Percentiles rank a stretch among this genome's conserved stretches.
Evolutionary conservation across 2,797 vertebrate species (phyloP).

Genomic region (Silurus aristotelis): DNA sequence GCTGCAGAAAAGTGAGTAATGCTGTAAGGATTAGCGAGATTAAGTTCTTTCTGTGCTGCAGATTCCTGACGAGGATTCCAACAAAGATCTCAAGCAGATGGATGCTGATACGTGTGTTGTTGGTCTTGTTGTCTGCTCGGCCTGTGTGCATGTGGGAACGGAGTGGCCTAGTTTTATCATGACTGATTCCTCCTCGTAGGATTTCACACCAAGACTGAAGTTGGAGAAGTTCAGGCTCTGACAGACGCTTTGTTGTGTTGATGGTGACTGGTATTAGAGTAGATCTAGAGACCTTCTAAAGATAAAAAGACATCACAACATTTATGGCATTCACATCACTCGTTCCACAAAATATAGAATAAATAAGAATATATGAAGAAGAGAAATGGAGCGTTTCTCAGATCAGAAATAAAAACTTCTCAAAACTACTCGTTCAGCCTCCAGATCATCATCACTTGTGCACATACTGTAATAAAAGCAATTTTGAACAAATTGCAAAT

Average conservation of each 20-base stretch:
- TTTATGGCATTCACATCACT: neutral
- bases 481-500: too few relatives aligned
- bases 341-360: too few relatives aligned
- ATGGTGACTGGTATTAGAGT: neutral
- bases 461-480: too few relatives aligned
- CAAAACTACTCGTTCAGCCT: too few relatives aligned
- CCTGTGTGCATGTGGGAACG: conserved; percentile 19
- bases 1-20: neutral
- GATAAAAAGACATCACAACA: too few relatives aligned
- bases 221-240: neutral
- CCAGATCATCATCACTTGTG: too few relatives aligned
- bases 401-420: too few relatives aligned
- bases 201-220: neutral
- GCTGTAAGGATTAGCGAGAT: neutral
- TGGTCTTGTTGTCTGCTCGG: neutral
- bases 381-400: too few relatives aligned
- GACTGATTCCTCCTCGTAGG: conserved; percentile 13
- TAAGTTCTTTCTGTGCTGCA: conserved; percentile 11
- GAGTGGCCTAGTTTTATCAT: conserved; percentile 32
- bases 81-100: neutral
- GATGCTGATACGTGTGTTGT: conserved; percentile 3
- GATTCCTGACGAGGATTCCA: conserved; percentile 4
- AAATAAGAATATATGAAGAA: too few relatives aligned
- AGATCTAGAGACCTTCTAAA: neutral
- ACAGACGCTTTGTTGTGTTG: neutral